phyloP scores from a whole-genome alignment of 1,140 invertebrate species.

The Bombus haemorrhoidalis region DNA sequence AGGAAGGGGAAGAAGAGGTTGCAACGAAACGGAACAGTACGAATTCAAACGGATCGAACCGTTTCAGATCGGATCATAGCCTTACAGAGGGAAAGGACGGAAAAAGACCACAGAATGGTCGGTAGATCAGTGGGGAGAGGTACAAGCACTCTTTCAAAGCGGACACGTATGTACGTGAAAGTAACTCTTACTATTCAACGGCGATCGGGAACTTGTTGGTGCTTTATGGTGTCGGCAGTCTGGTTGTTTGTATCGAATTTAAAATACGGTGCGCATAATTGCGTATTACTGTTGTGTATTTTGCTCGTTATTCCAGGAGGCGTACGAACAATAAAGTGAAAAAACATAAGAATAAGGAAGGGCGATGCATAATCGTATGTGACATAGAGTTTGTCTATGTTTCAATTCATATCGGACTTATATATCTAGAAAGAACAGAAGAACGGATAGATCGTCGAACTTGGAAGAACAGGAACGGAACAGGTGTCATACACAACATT shows the following conservation, averaged over 20 bases:
- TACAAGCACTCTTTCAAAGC: slow-evolving; percentile 33
- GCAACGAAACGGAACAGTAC: slow-evolving; percentile 18
- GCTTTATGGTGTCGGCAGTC: slow-evolving; percentile 46
- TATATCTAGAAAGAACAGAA: not conserved
- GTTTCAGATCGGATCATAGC: slow-evolving; percentile 39
- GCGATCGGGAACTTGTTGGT: slow-evolving; percentile 33
- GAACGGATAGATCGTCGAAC: not conserved
- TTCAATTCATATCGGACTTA: not conserved
- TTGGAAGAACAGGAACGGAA: not conserved
- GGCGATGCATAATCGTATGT: not conserved
- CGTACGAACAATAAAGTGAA: not conserved
- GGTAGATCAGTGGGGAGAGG: slow-evolving; percentile 48
- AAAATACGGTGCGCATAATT: not conserved
- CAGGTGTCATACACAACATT: not conserved
- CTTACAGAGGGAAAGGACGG: slow-evolving; percentile 44
- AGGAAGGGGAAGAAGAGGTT: not conserved
- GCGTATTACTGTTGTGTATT: not conserved
- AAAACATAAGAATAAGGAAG: not conserved
- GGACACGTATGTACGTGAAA: slow-evolving; percentile 47
- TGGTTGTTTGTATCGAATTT: not conserved
- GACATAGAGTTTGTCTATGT: not conserved
- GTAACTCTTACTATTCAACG: slow-evolving; percentile 53
- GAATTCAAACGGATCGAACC: slow-evolving; percentile 51
- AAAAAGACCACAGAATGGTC: slow-evolving; percentile 39
- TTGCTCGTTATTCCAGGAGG: not conserved